Percentiles rank a stretch among this genome's conserved stretches.
phyloP scores from a whole-genome alignment of 2,888 invertebrate species.

The Apamea crenata region DNA sequence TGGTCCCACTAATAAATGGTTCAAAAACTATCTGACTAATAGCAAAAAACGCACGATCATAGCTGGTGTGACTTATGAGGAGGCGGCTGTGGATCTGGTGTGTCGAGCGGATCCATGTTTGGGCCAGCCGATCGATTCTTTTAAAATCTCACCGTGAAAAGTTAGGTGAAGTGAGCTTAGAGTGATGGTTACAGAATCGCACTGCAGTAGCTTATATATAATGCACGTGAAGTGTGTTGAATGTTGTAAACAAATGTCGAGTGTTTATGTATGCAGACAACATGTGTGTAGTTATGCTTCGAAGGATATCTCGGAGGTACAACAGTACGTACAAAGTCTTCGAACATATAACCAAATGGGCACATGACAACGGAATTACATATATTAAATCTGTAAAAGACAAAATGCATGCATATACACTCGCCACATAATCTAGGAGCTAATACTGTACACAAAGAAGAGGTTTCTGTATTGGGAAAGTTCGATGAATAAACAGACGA shows the following conservation, averaged over 20 bases:
- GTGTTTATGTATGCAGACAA: too few relatives aligned
- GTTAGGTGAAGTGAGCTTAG: too few relatives aligned
- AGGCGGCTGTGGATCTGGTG: conserved; percentile 2
- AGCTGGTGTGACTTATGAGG: neutral
- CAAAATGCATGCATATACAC: neutral
- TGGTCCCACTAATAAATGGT: conserved; percentile 12
- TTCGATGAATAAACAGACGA: neutral
- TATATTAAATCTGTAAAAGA: neutral
- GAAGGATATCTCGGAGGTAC: too few relatives aligned
- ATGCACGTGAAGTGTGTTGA: conserved; percentile 17
- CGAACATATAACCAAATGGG: too few relatives aligned
- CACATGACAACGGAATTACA: too few relatives aligned
- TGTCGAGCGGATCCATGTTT: conserved; percentile 24
- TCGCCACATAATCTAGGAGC: too few relatives aligned
- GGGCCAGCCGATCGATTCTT: too few relatives aligned
- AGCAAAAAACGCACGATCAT: conserved; percentile 11
- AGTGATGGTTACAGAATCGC: too few relatives aligned
- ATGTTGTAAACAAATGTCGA: neutral
- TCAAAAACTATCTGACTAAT: conserved; percentile 12
- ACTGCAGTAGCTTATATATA: conserved; percentile 10
- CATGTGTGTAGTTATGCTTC: too few relatives aligned
- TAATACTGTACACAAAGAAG: too few relatives aligned
- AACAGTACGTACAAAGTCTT: too few relatives aligned
- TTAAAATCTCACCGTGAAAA: too few relatives aligned
- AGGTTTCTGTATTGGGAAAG: neutral